phyloP scores from a whole-genome alignment of 1,140 invertebrate species.

The Coenobita brevimanus region DNA sequence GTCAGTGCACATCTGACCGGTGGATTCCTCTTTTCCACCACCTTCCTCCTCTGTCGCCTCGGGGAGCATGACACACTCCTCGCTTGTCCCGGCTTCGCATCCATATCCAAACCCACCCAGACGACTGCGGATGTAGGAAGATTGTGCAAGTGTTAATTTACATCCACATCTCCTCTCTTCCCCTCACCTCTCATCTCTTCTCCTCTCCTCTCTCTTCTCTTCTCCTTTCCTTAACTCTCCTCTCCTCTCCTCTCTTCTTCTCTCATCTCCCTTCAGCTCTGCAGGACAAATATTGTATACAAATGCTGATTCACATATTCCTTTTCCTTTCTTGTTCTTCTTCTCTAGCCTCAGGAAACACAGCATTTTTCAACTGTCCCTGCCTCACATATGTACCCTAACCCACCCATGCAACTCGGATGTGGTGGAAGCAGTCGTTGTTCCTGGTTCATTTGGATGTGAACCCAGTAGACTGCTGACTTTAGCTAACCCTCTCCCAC shows the following conservation, averaged over 20 bases:
- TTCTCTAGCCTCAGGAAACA: too few species aligned
- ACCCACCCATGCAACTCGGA: too few species aligned
- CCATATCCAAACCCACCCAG: constrained; percentile 68
- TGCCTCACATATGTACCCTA: too few species aligned
- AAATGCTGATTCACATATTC: neutral
- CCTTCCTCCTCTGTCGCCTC: constrained; percentile 51
- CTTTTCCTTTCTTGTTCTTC: neutral
- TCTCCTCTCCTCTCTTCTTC: neutral
- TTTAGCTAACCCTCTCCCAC: too few species aligned
- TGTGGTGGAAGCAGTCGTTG: too few species aligned
- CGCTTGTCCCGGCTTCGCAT: constrained; percentile 70
- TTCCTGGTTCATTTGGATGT: too few species aligned
- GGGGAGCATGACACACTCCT: constrained; percentile 46
- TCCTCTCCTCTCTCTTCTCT: neutral
- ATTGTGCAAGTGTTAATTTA: too few species aligned
- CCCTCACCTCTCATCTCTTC: neutral
- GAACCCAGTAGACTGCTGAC: too few species aligned
- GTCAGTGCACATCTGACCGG: neutral
- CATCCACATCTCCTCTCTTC: neutral
- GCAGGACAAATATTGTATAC: neutral
- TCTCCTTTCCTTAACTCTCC: neutral
- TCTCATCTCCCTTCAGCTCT: neutral
- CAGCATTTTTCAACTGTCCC: too few species aligned
- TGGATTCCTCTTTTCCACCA: constrained; percentile 4
- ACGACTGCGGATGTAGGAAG: neutral